Base-by-base conservation (phyloP, 2,797 vertebrate genomes). In the Pangasius sanitwongsei region DNA sequence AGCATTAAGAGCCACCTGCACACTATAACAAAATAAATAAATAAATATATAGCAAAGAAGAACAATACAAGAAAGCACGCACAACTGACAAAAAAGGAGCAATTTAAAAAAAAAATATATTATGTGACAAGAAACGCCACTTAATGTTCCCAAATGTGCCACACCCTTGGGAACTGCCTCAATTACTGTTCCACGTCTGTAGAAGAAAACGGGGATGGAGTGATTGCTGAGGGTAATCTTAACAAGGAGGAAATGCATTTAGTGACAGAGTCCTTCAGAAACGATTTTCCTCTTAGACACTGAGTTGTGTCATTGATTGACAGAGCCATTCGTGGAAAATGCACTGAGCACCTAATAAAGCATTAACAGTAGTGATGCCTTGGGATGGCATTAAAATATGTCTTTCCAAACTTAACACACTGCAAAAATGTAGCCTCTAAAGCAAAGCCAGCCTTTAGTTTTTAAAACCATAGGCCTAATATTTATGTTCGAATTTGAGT, bases 101-200 rank as follows among this genome's bases (percentile, higher is more conserved):
- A 95, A 97, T 96, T 96, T 96, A n/a, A n/a, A 95, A 94, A 95
- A 97, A 96, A 96, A 15, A 83, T 23, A 95, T 96, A 95, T 92
- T 94, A 96, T 96, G 95, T 96, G 96, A 97, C 97, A 97, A 95
- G 93, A 94, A 94, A 95, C 94, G 95, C 93, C 95, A 95, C 96
- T 96, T 96, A 96, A 95, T 86, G 92, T 95, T 94, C 87, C 93
- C 95, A 93, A 94, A 94, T 95, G 95, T 94, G 93, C 92, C 91
- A 88, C 86, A 91, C 95, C 94, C 90, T 72, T 90, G 95, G 95
- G 96, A 95, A 84, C 89, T 77, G 82, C 88, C 83, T 97, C 95
- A 97, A 96, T 97, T 96, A 96, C 93, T 94, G 94, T 94, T 94
- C 96, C 96, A 96, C 92, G 93, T 97, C 96, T 92, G 86, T 96